Evolutionary conservation across 35 echinoderm and acorn worm genomes (phyloP).

Genomic region (Antedon bifida): DNA sequence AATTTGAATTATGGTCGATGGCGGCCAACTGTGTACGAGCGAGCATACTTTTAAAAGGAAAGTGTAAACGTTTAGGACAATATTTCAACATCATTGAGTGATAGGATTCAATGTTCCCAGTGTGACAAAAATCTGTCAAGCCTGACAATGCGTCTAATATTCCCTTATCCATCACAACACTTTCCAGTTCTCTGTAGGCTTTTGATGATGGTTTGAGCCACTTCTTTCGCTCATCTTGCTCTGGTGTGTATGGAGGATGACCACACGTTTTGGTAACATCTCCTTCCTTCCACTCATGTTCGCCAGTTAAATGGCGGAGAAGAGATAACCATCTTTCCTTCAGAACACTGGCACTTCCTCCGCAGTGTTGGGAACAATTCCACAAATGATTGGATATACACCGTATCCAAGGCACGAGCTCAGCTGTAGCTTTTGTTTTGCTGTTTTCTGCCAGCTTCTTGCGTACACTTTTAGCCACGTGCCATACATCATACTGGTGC

Average conservation of each 20-base stretch:
- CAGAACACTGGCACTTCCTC: background rate
- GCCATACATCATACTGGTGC: constrained; percentile 54
- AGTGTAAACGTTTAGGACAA: constrained; percentile 13
- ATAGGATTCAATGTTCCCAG: constrained; percentile 7
- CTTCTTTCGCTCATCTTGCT: background rate
- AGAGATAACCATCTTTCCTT: background rate
- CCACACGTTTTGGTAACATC: background rate
- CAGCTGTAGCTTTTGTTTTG: constrained; percentile 18
- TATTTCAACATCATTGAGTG: constrained; percentile 6
- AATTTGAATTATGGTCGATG: background rate
- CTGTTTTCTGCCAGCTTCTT: constrained; percentile 27
- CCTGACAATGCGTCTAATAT: background rate
- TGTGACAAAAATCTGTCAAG: constrained; percentile 1
- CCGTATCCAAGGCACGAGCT: constrained; percentile 13
- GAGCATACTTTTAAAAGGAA: background rate
- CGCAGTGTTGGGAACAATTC: constrained; percentile 6
- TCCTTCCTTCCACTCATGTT: background rate
- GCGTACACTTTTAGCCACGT: constrained; percentile 18
- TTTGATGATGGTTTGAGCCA: background rate
- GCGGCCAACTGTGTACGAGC: constrained; percentile 9
- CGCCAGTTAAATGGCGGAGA: background rate
- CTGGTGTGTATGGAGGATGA: background rate
- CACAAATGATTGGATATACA: constrained; percentile 29
- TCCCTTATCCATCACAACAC: background rate
- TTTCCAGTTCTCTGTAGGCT: background rate